Base-by-base conservation (phyloP, 2,113 vertebrate species). In the Falco punctatus region DNA sequence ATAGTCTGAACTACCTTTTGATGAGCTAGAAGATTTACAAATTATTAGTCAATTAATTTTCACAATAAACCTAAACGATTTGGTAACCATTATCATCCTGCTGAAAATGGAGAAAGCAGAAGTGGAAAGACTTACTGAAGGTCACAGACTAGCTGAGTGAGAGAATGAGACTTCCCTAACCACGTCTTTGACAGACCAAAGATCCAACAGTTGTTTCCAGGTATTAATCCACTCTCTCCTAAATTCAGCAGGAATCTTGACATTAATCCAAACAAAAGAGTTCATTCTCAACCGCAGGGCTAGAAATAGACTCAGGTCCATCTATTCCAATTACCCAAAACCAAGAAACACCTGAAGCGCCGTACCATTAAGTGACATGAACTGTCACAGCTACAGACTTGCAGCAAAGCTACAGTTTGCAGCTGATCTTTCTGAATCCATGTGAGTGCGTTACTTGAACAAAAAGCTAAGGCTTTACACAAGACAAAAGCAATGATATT, bases 21-120 rank as follows among this genome's bases (percentile, higher is more conserved):
- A 95, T 84, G 69, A 94, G 77, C 78, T 86, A 71, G 30, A 96
- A 55, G 49, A 71, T 58, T 87, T 95, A 81, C 87, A 93, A 96
- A 84, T 94, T 88, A 83, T 94, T 91, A 94, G 61, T 32, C 32
- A 78, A 90, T 92, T 84, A 90, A 91, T 86, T 88, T 44, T 96
- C 57, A 70, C 57, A 90, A 90, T 74, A 80, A 92, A 81, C 20
- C 48, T 90, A 71, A 70, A 38, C 86, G 59, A 77, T 58, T 80
- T 8, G 0, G 62, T 92, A 92, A 93, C 52, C 49, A 94, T 92
- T 90, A 66, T 57, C 57, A 96, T 73, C 49, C 33, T 58, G 51
- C 8, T 35, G 55, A 40, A 93, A 88, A 79, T 12, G 33, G 58
- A 82, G 59, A 64, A 88, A 81, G 81, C 32, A 90, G 55, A 90